Evolutionary conservation across 2,888 invertebrate species (phyloP), one percentile per base, ranked within the genome.

Genomic region (Drosophila pegasa): DNA sequence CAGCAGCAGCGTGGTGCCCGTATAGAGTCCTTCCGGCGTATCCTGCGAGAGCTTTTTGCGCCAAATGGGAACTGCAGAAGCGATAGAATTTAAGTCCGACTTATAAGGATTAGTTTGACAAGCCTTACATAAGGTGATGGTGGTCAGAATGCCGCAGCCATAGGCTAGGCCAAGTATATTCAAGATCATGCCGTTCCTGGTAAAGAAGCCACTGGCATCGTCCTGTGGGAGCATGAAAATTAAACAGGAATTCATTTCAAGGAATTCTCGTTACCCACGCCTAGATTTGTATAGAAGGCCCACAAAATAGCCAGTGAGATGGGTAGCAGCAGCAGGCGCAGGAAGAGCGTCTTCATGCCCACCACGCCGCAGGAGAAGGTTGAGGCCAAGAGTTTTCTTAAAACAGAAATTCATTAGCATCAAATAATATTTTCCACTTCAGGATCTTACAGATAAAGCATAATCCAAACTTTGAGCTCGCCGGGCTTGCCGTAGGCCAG

Each of bases 21-120:
- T 95, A 91, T 98, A 98, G 0, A 97, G 92, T 0, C 97, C 97
- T 91, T 98, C 97, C 56, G 97, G 95, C 0, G 96, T 95, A 89
- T 98, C 98, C 90, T 98, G 97, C 78, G 97, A 97, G 92, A 97
- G 98, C 40, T 97, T 94, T n/a, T 96, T 97, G n/a, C 98, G 93
- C 92, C 96, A 96, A 33, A 95, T 94, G 3, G 97, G 96, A 93
- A 95, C 97, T 97, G 89, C 0, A 57, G 25, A 12, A 12, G 7
- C 2, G 2, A 20, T 8, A 37, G 38, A 14, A 3, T 14, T 41
- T 38, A n/a, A 25, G 2, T n/a, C 20, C 2, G 12, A 1, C 0
- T 2, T 14, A 18, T 12, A 45, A 16, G 6, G 27, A 27, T 16
- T 9, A 6, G 16, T 0, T 14, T 2, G 2, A 20, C 0, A 1